Evolutionary conservation across 2,888 invertebrate genomes (phyloP), one percentile per base, ranked within the genome.

Genomic region (Dicroscelio sp.): DNA sequence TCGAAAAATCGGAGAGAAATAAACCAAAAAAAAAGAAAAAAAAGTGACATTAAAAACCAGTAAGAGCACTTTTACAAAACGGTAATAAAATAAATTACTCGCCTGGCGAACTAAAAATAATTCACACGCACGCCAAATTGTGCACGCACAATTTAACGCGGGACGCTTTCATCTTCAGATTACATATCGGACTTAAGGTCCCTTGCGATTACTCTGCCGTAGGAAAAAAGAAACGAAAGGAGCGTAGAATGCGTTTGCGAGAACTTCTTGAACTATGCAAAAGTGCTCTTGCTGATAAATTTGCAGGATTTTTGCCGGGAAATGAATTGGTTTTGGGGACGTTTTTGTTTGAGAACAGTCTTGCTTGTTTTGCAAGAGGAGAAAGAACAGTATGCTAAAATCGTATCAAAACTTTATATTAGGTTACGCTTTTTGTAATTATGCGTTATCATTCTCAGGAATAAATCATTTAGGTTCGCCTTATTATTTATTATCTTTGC

Each of bases 111-210:
- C 80, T 65, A 23, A 71, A 75, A 84, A 82, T 83, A 63, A 75
- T 84, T 75, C 33, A 14, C 52, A 58, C 75, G 58, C 43, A 75
- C 6, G 63, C 35, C 25, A 73, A 35, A 43, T 78, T 48, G 71
- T 79, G 35, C 60, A 90, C 87, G 90, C 83, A 76, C 87, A 87
- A 90, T 90, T 87, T 84, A 86, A 90, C 84, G 84, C 87, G 86
- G 84, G 84, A 79, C 73, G 79, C 87, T 90, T 90, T 90, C 86
- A 90, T 90, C 90, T 90, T 87, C 65, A 79, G 84, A 87, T 87
- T 90, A 80, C 79, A 76, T 67, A 88, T 67, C 76, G 78, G 82
- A 75, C 80, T 67, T 52, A 69, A 75, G 86, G 86, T 90, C 90
- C 82, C 86, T 83, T 43, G 90, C 83, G 83, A 90, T 90, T 86